A percentile compares a stretch with the other conserved stretches of the same genome.
Evolutionary conservation across 2,797 vertebrate species (phyloP).

Genomic region (Esox lucius): DNA sequence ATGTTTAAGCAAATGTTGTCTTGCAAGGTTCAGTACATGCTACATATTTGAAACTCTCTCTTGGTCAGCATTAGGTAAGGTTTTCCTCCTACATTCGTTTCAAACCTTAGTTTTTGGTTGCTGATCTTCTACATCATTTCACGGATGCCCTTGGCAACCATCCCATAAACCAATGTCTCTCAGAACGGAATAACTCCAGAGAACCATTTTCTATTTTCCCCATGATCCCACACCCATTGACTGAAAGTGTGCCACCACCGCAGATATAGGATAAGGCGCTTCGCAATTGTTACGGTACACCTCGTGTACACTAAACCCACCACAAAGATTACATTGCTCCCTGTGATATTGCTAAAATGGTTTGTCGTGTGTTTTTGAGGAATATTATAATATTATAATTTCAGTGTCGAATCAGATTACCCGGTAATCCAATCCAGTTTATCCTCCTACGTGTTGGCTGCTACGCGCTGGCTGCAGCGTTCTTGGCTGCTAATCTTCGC

Average conservation of each 20-base stretch:
- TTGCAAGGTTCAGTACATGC: too few species aligned
- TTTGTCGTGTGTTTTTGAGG: neutral
- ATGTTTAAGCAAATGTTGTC: neutral
- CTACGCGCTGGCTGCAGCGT: neutral
- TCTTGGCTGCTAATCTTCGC: neutral
- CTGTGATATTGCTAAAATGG: neutral
- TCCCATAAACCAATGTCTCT: neutral
- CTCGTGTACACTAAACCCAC: neutral
- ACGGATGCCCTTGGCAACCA: neutral
- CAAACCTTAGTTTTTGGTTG: neutral
- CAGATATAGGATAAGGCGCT: neutral
- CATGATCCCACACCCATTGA: neutral
- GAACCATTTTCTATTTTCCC: neutral
- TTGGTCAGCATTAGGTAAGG: neutral
- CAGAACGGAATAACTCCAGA: neutral
- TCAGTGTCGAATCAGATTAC: neutral
- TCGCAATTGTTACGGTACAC: neutral
- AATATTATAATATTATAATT: neutral
- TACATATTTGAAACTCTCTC: neutral
- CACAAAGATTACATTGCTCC: neutral
- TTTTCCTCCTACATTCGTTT: neutral
- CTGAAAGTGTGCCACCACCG: neutral
- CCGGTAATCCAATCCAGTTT: conserved; percentile 3
- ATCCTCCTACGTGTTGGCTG: neutral
- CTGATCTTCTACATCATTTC: neutral